Percentiles rank a stretch among this genome's conserved stretches.
These are phyloP conservation scores for Stenchaetothrips biformis DNA, from an alignment of 2,888 invertebrate genomes.

Conservation along the genomic window DNA sequence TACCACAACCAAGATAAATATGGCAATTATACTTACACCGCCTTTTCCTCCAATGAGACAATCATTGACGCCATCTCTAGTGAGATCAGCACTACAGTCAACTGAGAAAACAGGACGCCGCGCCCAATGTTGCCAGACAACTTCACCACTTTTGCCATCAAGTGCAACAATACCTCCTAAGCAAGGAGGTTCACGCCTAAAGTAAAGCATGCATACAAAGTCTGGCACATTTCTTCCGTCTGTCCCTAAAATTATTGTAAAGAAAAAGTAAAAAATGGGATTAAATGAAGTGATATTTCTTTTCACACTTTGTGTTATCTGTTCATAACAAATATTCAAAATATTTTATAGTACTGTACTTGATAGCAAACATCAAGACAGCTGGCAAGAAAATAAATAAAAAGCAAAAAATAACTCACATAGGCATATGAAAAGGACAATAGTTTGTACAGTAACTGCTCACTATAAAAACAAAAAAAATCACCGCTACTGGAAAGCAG, in stretches of 20 bases:
- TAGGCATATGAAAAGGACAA: slow-evolving; percentile 31
- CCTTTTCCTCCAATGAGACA: slow-evolving; percentile 68
- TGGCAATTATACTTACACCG: slow-evolving; percentile 54
- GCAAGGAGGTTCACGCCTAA: slow-evolving; percentile 53
- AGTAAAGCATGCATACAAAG: slow-evolving; percentile 40
- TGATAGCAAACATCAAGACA: slow-evolving; percentile 24
- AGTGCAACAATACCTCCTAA: slow-evolving; percentile 70
- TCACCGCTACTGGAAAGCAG: background rate
- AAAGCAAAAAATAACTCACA: slow-evolving; percentile 38
- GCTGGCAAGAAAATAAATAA: slow-evolving; percentile 34
- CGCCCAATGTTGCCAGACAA: slow-evolving; percentile 71
- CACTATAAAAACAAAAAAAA: slow-evolving; percentile 27
- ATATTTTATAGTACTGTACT: slow-evolving; percentile 14
- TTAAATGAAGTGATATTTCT: too few relatives aligned
- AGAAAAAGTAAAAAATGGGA: slow-evolving; percentile 44
- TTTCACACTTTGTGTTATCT: too few relatives aligned
- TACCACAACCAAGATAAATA: too few relatives aligned
- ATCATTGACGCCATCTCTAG: slow-evolving; percentile 62
- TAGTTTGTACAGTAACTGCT: background rate
- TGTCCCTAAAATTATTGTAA: slow-evolving; percentile 43
- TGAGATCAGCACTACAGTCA: slow-evolving; percentile 66
- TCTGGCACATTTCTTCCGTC: slow-evolving; percentile 54
- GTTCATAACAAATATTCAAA: slow-evolving; percentile 29
- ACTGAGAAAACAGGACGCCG: slow-evolving; percentile 67
- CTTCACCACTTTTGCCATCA: slow-evolving; percentile 64